Conservation (phyloP, 2,888 invertebrate genomes). For the Aspidiotus rigidus region DNA sequence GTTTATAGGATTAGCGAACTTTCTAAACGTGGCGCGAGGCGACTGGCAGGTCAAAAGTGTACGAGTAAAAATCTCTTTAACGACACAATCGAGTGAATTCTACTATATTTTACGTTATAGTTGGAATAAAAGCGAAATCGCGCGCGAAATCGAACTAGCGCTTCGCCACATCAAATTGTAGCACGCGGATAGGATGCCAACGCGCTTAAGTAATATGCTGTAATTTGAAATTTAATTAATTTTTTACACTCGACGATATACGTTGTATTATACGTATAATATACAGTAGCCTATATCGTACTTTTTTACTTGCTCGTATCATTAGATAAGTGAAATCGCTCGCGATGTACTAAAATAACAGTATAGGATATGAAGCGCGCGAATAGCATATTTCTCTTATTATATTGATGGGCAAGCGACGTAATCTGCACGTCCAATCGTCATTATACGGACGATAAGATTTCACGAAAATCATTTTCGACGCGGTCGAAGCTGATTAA, state of each 20-base stretch:
- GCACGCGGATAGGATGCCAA: neutral
- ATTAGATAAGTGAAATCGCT: slow-evolving; percentile 2
- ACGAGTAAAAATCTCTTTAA: too few relatives aligned
- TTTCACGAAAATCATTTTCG: slow-evolving; percentile 2
- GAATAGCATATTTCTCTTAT: neutral
- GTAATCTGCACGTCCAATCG: slow-evolving; percentile 2
- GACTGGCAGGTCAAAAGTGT: too few relatives aligned
- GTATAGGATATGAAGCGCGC: neutral
- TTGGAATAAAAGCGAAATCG: slow-evolving; percentile 2
- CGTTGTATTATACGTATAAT: neutral
- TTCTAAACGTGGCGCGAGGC: too few relatives aligned
- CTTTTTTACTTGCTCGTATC: too few relatives aligned
- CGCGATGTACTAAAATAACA: neutral
- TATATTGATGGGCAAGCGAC: neutral
- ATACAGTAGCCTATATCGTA: neutral
- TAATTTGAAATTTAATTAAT: slow-evolving; percentile 1
- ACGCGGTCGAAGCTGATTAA: slow-evolving; percentile 2
- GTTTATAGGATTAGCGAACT: too few relatives aligned
- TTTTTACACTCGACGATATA: neutral
- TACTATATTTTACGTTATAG: neutral
- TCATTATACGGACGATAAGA: slow-evolving; percentile 4
- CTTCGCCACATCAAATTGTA: neutral
- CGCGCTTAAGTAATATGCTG: neutral
- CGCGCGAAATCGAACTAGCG: neutral
- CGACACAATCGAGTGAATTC: too few relatives aligned